phyloP scores from a whole-genome alignment of 2,113 vertebrate species.

The Sigmodon hispidus region DNA sequence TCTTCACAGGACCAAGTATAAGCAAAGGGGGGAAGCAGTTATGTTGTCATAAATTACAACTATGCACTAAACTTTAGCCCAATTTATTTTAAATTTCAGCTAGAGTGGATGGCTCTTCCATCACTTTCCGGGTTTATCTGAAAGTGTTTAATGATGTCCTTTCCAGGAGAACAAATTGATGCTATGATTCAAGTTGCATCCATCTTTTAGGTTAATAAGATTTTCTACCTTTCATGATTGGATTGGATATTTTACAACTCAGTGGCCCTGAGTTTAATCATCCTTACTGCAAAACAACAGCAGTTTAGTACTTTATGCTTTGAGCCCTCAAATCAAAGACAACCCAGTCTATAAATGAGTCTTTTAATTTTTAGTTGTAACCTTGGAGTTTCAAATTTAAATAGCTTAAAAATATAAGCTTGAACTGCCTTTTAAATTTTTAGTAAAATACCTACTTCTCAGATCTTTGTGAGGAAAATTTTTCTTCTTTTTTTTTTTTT shows the following conservation, averaged over 20 bases:
- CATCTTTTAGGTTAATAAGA: slow-evolving; percentile 11
- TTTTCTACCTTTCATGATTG: background rate
- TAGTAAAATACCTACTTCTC: background rate
- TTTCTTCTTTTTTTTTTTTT: background rate
- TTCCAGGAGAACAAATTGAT: slow-evolving; percentile 7
- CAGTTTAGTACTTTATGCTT: background rate
- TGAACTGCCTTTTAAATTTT: background rate
- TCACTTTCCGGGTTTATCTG: slow-evolving; percentile 39
- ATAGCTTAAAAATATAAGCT: background rate
- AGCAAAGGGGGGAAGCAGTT: background rate
- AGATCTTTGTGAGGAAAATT: background rate
- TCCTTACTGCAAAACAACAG: background rate
- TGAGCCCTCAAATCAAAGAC: background rate
- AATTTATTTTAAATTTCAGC: background rate
- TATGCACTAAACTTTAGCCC: background rate
- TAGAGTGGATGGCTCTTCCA: background rate
- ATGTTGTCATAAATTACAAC: background rate
- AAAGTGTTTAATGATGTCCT: background rate
- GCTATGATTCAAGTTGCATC: background rate
- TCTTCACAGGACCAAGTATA: background rate
- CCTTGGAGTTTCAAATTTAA: slow-evolving; percentile 11
- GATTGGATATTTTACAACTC: background rate
- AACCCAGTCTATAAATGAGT: background rate
- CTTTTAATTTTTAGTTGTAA: background rate
- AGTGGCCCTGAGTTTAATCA: background rate